Percentiles rank a stretch among this genome's conserved stretches.
phyloP scores from a whole-genome alignment of 2,888 invertebrate species.

The Lasioglossum malachurum region DNA sequence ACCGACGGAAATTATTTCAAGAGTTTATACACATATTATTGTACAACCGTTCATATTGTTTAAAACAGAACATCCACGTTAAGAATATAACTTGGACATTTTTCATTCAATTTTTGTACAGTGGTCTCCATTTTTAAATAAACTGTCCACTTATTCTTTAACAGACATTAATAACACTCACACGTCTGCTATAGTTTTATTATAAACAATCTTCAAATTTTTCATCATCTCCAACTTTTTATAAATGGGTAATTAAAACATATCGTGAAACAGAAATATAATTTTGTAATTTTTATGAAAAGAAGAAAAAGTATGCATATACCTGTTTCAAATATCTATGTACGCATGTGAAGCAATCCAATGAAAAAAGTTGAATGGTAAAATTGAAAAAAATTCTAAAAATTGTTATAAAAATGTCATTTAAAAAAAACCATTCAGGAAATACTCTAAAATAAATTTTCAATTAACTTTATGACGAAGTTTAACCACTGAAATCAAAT shows the following conservation, averaged over 20 bases:
- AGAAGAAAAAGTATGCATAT: too few relatives aligned
- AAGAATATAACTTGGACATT: background rate
- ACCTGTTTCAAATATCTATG: too few relatives aligned
- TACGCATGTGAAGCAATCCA: background rate
- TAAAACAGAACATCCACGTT: background rate
- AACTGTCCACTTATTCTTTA: background rate
- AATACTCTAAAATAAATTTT: background rate
- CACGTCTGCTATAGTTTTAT: too few relatives aligned
- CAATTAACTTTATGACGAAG: background rate
- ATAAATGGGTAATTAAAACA: background rate
- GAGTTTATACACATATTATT: background rate
- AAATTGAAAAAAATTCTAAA: background rate
- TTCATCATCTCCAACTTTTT: too few relatives aligned
- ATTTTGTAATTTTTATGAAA: background rate
- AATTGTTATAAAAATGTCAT: background rate
- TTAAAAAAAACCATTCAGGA: background rate
- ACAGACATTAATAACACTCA: too few relatives aligned
- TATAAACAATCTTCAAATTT: too few relatives aligned
- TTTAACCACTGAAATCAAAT: background rate
- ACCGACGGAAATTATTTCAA: background rate
- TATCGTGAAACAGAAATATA: background rate
- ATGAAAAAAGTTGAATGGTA: background rate
- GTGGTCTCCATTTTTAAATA: background rate
- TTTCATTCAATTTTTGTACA: background rate
- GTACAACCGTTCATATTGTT: too few relatives aligned